Percentiles rank a stretch among this genome's conserved stretches.
These are phyloP conservation scores for Tangara arthus DNA, from an alignment of 2,797 vertebrate species.

Conservation along the genomic window DNA sequence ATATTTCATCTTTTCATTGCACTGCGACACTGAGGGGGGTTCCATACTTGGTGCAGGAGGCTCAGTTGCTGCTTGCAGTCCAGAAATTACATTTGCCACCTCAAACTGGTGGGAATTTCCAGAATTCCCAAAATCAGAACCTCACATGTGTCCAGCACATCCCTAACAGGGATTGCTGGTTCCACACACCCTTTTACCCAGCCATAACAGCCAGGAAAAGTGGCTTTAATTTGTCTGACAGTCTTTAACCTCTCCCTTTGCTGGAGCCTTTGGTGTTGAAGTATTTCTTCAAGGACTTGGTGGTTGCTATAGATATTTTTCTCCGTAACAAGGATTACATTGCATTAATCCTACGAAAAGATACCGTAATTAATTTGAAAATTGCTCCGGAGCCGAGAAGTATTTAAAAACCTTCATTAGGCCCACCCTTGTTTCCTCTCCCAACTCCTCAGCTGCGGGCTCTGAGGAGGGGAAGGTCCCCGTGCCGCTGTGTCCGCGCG, in stretches of 20 bases:
- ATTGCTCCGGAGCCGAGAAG: slow-evolving; percentile 56
- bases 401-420: slow-evolving; percentile 73
- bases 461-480: neutral
- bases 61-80: neutral
- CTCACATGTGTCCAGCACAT: accelerated
- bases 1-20: slow-evolving; percentile 34
- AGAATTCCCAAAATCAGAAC: neutral
- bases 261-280: slow-evolving; percentile 39
- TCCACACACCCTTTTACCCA: neutral
- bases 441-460: neutral
- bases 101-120: neutral
- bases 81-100: neutral
- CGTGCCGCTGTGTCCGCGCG: accelerated
- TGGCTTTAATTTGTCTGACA: slow-evolving; percentile 42
- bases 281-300: slow-evolving; percentile 50
- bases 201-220: slow-evolving; percentile 4
- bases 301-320: slow-evolving; percentile 66
- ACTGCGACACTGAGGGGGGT: neutral
- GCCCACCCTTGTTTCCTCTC: slow-evolving; percentile 51
- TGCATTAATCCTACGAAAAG: slow-evolving; percentile 65
- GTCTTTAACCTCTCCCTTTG: slow-evolving; percentile 46
- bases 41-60: neutral
- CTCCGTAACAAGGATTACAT: slow-evolving; percentile 56
- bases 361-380: slow-evolving; percentile 73
- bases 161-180: neutral